Conservation (phyloP, 2,888 invertebrate genomes). For the Parochlus steinenii region DNA sequence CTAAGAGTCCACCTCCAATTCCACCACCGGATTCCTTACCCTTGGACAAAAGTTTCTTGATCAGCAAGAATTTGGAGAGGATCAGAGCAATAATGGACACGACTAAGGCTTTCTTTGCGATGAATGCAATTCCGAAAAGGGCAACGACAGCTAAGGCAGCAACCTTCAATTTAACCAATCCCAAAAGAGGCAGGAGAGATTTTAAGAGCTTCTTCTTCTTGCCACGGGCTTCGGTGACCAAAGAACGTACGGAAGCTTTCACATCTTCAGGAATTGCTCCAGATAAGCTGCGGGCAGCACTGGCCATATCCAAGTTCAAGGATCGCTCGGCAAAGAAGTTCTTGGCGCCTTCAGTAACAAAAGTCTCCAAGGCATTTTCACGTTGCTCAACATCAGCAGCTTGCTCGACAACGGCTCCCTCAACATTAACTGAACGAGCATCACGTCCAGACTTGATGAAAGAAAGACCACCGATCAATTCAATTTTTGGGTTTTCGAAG, state of each 20-base stretch:
- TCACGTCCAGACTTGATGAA: conserved; percentile 27
- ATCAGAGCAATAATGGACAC: conserved; percentile 40
- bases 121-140: conserved; percentile 38
- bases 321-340: conserved; percentile 40
- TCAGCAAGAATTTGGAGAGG: conserved; percentile 35
- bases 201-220: conserved; percentile 37
- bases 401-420: conserved; percentile 33
- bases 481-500: conserved; percentile 39
- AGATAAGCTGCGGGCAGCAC: conserved; percentile 31
- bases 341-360: conserved; percentile 34
- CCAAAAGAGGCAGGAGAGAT: conserved; percentile 37
- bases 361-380: conserved; percentile 39
- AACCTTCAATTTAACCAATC: conserved; percentile 41
- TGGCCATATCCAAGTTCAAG: conserved; percentile 32
- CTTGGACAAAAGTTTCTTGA: conserved; percentile 24
- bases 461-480: conserved; percentile 37
- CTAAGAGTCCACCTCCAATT: conserved; percentile 23
- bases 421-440: conserved; percentile 31
- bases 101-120: conserved; percentile 47
- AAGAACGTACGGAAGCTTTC: conserved; percentile 35
- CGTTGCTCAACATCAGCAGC: conserved; percentile 34
- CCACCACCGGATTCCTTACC: conserved; percentile 22
- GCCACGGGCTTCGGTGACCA: conserved; percentile 41
- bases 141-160: conserved; percentile 35
- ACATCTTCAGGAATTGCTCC: conserved; percentile 38